Conservation (phyloP, 1,140 invertebrate genomes). For the Diabrotica virgifera region DNA sequence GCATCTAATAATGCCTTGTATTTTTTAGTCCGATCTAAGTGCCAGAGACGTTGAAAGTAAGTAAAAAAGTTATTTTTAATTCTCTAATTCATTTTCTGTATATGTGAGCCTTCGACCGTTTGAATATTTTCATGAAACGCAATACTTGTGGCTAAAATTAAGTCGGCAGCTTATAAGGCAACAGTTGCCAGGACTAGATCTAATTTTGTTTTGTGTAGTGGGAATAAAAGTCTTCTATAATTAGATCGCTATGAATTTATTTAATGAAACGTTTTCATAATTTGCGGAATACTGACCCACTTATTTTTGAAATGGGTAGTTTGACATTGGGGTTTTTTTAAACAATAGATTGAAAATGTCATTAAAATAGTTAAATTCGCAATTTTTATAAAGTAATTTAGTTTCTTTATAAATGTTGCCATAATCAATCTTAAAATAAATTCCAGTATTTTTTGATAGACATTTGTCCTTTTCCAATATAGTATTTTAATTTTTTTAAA, state of each 20-base stretch:
- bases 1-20: slow-evolving; percentile 15
- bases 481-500: no score
- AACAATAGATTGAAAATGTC: no score
- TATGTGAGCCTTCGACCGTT: neutral
- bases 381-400: no score
- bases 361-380: no score
- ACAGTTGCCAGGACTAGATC: slow-evolving; percentile 9
- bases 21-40: slow-evolving; percentile 65
- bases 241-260: neutral
- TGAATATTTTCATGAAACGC: slow-evolving; percentile 14
- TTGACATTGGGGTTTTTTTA: no score
- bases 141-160: slow-evolving; percentile 17
- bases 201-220: slow-evolving; percentile 4
- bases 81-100: neutral
- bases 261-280: no score
- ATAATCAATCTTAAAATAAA: no score
- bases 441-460: no score
- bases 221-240: slow-evolving; percentile 10
- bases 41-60: slow-evolving; percentile 73
- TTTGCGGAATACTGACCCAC: neutral
- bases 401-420: no score
- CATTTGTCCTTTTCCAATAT: no score
- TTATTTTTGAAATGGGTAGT: neutral
- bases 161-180: slow-evolving; percentile 17
- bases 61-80: slow-evolving; percentile 43